Evolutionary conservation across 2,797 vertebrate genomes (phyloP).

Genomic region (Eleutherodactylus coqui): DNA sequence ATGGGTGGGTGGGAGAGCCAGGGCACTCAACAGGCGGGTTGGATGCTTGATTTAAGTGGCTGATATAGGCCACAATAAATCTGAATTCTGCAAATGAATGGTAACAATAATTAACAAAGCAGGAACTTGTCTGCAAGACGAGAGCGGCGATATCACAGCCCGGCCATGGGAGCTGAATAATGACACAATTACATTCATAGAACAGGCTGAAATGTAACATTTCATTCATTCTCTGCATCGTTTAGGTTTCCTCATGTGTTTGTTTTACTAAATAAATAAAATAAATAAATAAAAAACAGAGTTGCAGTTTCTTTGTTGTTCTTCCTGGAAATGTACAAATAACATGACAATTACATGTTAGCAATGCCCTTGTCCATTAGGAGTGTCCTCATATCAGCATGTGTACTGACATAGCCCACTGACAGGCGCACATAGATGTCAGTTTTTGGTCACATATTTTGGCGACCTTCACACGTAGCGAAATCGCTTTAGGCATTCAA

Average conservation of each 20-base stretch:
- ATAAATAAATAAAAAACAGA: no score
- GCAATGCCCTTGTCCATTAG: background rate
- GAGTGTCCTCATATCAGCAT: no score
- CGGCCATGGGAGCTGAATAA: background rate
- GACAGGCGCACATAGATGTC: no score
- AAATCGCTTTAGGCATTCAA: no score
- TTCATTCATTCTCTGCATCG: background rate
- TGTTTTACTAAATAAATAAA: no score
- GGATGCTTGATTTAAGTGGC: conserved; percentile 55
- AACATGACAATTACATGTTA: background rate
- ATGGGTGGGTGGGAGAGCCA: conserved; percentile 17
- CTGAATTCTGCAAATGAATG: conserved; percentile 60
- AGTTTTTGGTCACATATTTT: no score
- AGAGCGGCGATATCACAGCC: background rate
- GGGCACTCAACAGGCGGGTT: conserved; percentile 45
- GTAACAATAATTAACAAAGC: conserved; percentile 66
- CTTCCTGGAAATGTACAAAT: background rate
- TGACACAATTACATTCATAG: background rate
- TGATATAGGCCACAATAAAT: conserved; percentile 45
- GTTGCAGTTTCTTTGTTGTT: background rate
- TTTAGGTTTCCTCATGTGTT: no score
- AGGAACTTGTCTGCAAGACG: conserved; percentile 4
- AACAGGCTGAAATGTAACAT: background rate
- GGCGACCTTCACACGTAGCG: no score
- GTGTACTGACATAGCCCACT: no score